Percentiles rank a stretch among this genome's conserved stretches.
These are phyloP conservation scores for Candoia aspera DNA, from an alignment of 2,113 vertebrate genomes.

Conservation along the genomic window DNA sequence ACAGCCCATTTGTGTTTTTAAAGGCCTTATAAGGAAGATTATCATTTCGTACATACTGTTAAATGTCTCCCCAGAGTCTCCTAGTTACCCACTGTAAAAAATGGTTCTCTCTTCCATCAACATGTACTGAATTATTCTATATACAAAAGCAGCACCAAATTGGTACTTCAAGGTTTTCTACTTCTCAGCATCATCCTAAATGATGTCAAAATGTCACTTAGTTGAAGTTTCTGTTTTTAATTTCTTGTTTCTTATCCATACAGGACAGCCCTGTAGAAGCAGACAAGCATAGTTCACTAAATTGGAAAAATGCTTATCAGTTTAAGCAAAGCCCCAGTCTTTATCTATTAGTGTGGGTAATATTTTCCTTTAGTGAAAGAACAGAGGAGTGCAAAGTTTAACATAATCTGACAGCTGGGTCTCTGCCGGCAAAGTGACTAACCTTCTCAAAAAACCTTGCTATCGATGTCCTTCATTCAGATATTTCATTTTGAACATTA, in stretches of 20 bases:
- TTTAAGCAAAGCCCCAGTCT: slow-evolving; percentile 59
- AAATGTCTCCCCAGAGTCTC: slow-evolving; percentile 32
- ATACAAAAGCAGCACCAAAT: background rate
- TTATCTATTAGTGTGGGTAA: slow-evolving; percentile 42
- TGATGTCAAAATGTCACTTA: slow-evolving; percentile 53
- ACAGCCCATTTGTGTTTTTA: background rate
- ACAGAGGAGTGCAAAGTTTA: slow-evolving; percentile 32
- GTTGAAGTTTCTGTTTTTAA: slow-evolving; percentile 41
- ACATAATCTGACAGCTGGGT: slow-evolving; percentile 11
- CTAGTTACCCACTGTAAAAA: slow-evolving; percentile 22
- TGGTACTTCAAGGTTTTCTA: background rate
- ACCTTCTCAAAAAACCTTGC: background rate
- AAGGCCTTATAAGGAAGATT: background rate
- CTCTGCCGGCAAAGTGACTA: slow-evolving; percentile 9
- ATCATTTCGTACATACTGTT: slow-evolving; percentile 1
- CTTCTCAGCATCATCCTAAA: slow-evolving; percentile 17
- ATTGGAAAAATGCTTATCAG: slow-evolving; percentile 63
- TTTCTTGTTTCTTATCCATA: slow-evolving; percentile 55
- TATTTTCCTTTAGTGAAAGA: slow-evolving; percentile 48
- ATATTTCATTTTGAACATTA: slow-evolving; percentile 41
- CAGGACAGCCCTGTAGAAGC: slow-evolving; percentile 39
- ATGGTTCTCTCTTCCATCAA: slow-evolving; percentile 14
- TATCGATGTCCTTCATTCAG: slow-evolving; percentile 29
- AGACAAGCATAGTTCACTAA: slow-evolving; percentile 51
- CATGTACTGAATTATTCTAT: slow-evolving; percentile 27